Evolutionary conservation across 2,797 vertebrate species (phyloP), one percentile per base, ranked within the genome.

Genomic region (Columba guinea): DNA sequence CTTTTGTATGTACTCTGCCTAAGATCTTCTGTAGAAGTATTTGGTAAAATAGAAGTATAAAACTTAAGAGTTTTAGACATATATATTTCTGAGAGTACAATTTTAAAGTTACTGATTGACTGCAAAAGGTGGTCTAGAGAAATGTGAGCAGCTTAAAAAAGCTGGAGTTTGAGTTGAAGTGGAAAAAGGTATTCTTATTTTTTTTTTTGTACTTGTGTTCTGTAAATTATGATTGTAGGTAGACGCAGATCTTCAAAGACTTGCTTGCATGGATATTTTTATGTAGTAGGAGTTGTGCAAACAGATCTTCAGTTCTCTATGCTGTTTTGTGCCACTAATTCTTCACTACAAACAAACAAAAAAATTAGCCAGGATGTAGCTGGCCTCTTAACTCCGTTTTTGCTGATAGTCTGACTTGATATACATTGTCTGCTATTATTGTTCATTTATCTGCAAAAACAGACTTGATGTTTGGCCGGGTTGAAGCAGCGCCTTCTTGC

Each of bases 151-250:
- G 23, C 22, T n/a, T 75, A 16, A 78, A 30, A 39, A 56, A 77
- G 20, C 1, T 2, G 6, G 22, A 74, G n/a, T 32, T 87, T 46
- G 53, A 76, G 30, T 13, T 68, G 37, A 75, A 79, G 52, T 14
- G 20, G n/a, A 12, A 60, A 46, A 78, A 64, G 13, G 5, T 68
- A 74, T 80, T 52, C 35, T 84, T n/a, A 48, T 44, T 5, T 26
- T 68, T 90, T 71, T 71, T 64, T 58, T 64, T 77, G 18, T 21
- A 26, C n/a, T 65, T 18, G 1, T 56, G 12, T 73, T 83, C 24
- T 83, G n/a, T 65, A 90, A 69, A 65, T 93, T 46, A 13, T 51
- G 27, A 27, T 49, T 85, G 59, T 76, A 91, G 59, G 34, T 87
- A 44, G 52, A 71, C 52, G 24, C 37, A 76, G 51, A 65, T 70